Percentiles rank a stretch among this genome's conserved stretches.
Evolutionary conservation across 2,888 invertebrate species (phyloP).

Genomic region (Trichacis sp.): DNA sequence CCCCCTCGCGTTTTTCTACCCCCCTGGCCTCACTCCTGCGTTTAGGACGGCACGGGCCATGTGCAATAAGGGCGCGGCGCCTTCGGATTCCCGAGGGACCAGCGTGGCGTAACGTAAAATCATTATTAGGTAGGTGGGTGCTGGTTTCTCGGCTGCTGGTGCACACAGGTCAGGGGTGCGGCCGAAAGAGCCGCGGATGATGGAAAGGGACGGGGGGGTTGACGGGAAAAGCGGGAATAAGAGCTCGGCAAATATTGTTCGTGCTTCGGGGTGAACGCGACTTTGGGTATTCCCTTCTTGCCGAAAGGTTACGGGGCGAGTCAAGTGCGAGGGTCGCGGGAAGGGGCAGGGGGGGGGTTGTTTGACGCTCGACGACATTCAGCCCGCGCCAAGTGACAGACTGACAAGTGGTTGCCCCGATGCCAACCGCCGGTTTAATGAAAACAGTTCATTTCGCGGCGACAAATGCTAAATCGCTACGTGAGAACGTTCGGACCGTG

Average conservation of each 20-base stretch:
- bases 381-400: conserved; percentile 37
- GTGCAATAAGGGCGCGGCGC: conserved; percentile 69
- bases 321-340: conserved; percentile 61
- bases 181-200: conserved; percentile 38
- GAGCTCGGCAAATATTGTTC: conserved; percentile 68
- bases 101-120: conserved; percentile 69
- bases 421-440: conserved; percentile 19
- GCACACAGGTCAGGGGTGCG: conserved; percentile 48
- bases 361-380: conserved; percentile 26
- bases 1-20: conserved; percentile 38
- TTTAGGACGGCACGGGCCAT: conserved; percentile 59
- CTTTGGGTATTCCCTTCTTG: conserved; percentile 45
- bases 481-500: neutral
- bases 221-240: conserved; percentile 56
- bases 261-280: conserved; percentile 50
- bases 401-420: conserved; percentile 40
- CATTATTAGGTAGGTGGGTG: conserved; percentile 67
- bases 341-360: too few species aligned
- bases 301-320: conserved; percentile 50
- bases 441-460: conserved; percentile 26
- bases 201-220: conserved; percentile 41
- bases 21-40: conserved; percentile 37
- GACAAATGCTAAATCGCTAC: neutral
- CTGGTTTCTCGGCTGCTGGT: conserved; percentile 51
- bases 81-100: conserved; percentile 66